Percentiles rank a stretch among this genome's conserved stretches.
phyloP scores from a whole-genome alignment of 2,888 invertebrate genomes.

The Aelia acuminata region DNA sequence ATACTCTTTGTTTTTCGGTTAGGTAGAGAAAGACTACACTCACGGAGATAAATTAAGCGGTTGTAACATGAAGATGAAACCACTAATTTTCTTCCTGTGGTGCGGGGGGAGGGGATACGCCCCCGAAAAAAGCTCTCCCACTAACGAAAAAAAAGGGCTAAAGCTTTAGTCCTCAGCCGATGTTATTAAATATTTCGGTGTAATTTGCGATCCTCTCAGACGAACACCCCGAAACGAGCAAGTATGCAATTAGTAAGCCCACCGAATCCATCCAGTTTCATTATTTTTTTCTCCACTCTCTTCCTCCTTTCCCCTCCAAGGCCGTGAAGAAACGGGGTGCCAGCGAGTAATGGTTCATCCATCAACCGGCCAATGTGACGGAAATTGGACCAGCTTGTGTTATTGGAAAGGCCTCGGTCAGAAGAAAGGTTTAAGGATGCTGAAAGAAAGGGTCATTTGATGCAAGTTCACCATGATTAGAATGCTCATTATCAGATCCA shows the following conservation, averaged over 20 bases:
- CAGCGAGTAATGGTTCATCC: background rate
- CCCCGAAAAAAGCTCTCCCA: background rate
- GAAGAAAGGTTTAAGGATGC: background rate
- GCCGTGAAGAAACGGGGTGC: background rate
- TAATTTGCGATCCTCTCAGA: background rate
- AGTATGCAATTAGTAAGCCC: background rate
- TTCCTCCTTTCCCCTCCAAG: too few relatives aligned
- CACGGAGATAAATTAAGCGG: background rate
- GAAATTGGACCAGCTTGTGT: conserved; percentile 4
- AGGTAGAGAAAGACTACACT: background rate
- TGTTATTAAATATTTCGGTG: conserved; percentile 28
- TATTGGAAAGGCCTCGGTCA: background rate
- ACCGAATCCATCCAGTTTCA: background rate
- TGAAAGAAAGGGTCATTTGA: too few relatives aligned
- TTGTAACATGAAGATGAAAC: conserved; percentile 4
- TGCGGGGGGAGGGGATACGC: background rate
- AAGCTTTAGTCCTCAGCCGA: background rate
- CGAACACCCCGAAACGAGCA: background rate
- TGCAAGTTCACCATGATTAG: too few relatives aligned
- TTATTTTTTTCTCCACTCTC: background rate
- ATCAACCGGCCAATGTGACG: background rate
- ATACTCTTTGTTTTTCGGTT: background rate
- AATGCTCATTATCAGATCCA: too few relatives aligned
- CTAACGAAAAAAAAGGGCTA: background rate
- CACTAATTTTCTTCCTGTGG: background rate